phyloP scores from a whole-genome alignment of 2,888 invertebrate species.

The Teleogryllus oceanicus region DNA sequence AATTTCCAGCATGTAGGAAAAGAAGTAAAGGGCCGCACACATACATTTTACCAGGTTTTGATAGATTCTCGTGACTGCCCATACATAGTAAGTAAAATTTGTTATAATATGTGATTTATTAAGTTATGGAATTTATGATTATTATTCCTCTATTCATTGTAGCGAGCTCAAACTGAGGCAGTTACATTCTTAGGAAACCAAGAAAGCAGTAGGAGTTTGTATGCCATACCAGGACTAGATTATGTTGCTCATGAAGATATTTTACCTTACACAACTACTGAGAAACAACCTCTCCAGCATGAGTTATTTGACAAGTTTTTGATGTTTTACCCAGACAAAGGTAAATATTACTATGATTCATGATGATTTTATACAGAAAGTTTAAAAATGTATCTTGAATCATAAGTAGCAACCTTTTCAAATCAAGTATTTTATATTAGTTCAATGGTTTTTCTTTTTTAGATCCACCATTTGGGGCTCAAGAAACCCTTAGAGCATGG shows the following conservation, averaged over 20 bases:
- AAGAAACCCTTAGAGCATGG: constrained; percentile 91
- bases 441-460: constrained; percentile 32
- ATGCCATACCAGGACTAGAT: constrained; percentile 95
- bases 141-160: constrained; percentile 39
- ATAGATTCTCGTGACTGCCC: constrained; percentile 97
- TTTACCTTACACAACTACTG: constrained; percentile 86
- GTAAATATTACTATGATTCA: constrained; percentile 46
- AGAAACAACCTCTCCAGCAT: constrained; percentile 86
- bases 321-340: constrained; percentile 71
- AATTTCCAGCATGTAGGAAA: constrained; percentile 60
- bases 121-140: background rate
- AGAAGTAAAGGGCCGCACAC: constrained; percentile 85
- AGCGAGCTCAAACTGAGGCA: constrained; percentile 97
- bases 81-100: constrained; percentile 73
- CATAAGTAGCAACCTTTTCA: too few species aligned
- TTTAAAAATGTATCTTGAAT: too few species aligned
- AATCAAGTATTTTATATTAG: too few species aligned
- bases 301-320: constrained; percentile 96
- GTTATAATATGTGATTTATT: too few species aligned
- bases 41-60: constrained; percentile 95
- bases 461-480: constrained; percentile 83
- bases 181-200: constrained; percentile 96
- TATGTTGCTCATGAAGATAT: constrained; percentile 98
- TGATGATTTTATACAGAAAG: too few species aligned
- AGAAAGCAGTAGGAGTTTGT: constrained; percentile 89